phyloP scores from a whole-genome alignment of 30 jellyfish, hydroid and myxozoan genomes.

The Turritopsis dohrnii region DNA sequence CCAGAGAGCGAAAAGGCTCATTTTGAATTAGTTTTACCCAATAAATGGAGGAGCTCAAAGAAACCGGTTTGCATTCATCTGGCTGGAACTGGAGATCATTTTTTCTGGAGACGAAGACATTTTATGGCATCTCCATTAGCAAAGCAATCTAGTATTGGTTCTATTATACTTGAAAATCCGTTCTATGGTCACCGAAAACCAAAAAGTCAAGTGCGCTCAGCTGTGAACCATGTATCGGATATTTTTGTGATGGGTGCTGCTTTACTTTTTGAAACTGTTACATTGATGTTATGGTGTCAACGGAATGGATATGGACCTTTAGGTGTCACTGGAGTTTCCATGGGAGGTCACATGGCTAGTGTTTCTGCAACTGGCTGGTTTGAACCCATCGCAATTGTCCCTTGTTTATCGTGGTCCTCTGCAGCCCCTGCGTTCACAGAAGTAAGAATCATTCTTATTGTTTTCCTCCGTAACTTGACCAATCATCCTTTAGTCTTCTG shows the following conservation, averaged over 20 bases:
- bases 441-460: no score
- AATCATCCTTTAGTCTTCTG: no score
- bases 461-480: no score
- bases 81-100: conserved; percentile 96
- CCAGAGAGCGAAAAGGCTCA: conserved; percentile 68
- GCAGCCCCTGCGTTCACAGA: conserved; percentile 92
- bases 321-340: conserved; percentile 84
- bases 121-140: conserved; percentile 82
- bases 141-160: conserved; percentile 60
- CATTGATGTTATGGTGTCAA: conserved; percentile 81
- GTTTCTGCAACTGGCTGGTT: conserved; percentile 75
- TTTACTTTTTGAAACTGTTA: conserved; percentile 48
- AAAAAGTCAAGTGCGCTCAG: conserved; percentile 65
- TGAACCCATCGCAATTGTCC: conserved; percentile 79
- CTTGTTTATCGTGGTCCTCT: conserved; percentile 91
- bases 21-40: conserved; percentile 71
- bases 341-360: conserved; percentile 98
- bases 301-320: conserved; percentile 75
- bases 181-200: conserved; percentile 88
- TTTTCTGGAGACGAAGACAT: conserved; percentile 77
- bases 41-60: conserved; percentile 36
- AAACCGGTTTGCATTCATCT: conserved; percentile 64
- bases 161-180: conserved; percentile 82
- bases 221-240: conserved; percentile 77
- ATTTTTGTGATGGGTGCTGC: conserved; percentile 94